Conservation (phyloP, 2,888 invertebrate species). For the Mamestra brassicae region DNA sequence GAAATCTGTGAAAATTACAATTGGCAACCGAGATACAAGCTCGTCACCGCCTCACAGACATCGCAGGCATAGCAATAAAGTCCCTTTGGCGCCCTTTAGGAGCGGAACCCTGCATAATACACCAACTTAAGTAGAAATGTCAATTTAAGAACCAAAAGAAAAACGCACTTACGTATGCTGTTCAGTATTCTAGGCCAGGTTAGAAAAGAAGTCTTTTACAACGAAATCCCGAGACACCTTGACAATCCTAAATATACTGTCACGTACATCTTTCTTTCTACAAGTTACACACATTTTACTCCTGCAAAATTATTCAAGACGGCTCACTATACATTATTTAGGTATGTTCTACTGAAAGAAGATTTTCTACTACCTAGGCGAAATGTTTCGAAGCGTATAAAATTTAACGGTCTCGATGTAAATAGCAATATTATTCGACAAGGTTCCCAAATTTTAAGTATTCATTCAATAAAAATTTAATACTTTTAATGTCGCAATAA, state of each 20-base stretch:
- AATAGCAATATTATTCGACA: no score
- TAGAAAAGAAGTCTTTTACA: constrained; percentile 13
- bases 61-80: constrained; percentile 9
- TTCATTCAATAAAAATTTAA: no score
- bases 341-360: no score
- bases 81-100: background rate
- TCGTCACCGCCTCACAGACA: constrained; percentile 13
- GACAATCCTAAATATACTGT: background rate
- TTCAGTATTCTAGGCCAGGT: constrained; percentile 11
- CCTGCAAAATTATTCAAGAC: constrained; percentile 17
- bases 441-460: no score
- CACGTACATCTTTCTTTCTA: constrained; percentile 9
- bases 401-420: no score
- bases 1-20: background rate
- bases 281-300: constrained; percentile 29
- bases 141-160: constrained; percentile 16
- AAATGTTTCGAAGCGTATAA: no score
- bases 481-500: no score
- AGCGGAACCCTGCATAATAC: constrained; percentile 2
- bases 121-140: background rate
- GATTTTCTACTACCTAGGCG: no score
- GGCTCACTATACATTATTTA: constrained; percentile 9
- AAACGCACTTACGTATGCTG: constrained; percentile 11
- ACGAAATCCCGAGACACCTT: constrained; percentile 7
- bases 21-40: background rate